phyloP scores from a whole-genome alignment of 2,113 vertebrate genomes.

The Colius striatus region DNA sequence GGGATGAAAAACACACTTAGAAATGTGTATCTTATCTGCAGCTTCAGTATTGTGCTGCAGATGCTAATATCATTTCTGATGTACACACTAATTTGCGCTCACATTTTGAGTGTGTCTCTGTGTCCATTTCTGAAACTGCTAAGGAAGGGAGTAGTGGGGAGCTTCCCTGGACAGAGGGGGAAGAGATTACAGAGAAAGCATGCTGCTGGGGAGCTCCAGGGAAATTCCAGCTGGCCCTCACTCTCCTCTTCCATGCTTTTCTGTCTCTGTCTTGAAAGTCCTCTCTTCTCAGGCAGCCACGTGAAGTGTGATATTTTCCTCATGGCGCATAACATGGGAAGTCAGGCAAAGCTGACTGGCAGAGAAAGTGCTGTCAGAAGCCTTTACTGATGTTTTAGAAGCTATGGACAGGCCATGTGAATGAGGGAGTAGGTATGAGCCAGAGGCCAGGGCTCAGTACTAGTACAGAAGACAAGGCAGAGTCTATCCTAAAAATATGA shows the following conservation, averaged over 20 bases:
- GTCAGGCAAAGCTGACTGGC: background rate
- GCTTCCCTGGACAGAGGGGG: background rate
- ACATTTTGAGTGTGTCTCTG: background rate
- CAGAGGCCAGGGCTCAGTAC: background rate
- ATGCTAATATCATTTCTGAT: background rate
- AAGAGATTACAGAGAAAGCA: background rate
- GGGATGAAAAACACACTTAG: background rate
- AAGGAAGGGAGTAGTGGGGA: background rate
- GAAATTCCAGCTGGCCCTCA: background rate
- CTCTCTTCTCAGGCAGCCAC: background rate
- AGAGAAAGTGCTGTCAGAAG: no score
- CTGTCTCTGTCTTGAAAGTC: background rate
- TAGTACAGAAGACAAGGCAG: background rate
- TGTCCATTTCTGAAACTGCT: background rate
- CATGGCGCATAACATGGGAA: background rate
- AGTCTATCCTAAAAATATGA: rapidly evolving
- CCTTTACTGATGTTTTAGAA: background rate
- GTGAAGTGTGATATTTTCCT: background rate
- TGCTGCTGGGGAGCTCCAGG: no score
- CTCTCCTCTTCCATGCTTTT: background rate
- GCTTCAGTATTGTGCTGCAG: background rate
- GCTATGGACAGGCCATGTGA: rapidly evolving
- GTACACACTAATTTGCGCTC: background rate
- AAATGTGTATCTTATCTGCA: background rate
- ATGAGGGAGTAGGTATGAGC: background rate